phyloP scores from a whole-genome alignment of 2,113 vertebrate species.

The Chroicocephalus ridibundus region DNA sequence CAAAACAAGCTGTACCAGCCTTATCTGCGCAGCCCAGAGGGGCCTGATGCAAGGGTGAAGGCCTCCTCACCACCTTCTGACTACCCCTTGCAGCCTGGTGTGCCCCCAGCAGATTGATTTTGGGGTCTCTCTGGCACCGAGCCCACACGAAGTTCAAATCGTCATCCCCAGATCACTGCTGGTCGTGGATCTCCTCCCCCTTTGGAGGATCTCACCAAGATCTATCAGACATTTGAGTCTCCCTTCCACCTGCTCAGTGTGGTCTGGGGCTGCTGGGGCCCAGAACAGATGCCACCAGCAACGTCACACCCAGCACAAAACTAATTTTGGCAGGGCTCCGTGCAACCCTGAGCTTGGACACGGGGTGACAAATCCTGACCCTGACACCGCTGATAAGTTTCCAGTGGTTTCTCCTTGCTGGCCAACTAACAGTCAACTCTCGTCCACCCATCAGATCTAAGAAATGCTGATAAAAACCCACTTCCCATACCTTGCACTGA shows the following conservation, averaged over 20 bases:
- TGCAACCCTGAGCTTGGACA: neutral
- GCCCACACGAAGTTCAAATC: neutral
- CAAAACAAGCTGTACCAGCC: neutral
- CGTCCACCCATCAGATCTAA: neutral
- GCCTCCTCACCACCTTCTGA: neutral
- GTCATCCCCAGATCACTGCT: neutral
- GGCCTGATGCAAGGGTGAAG: neutral
- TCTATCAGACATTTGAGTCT: no score
- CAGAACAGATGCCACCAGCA: no score
- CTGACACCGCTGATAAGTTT: neutral
- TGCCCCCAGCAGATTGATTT: neutral
- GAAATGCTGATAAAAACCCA: neutral
- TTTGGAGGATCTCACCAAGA: no score
- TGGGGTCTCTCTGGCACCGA: neutral
- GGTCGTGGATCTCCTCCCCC: no score
- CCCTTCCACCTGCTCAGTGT: neutral
- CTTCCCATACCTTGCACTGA: no score
- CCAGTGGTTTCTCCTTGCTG: neutral
- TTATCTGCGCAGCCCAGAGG: neutral
- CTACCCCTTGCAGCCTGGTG: neutral
- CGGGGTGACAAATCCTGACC: neutral
- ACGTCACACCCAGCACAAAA: no score
- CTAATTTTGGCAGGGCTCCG: neutral
- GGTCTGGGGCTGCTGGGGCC: neutral
- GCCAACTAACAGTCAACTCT: no score